Base-by-base conservation (phyloP, 2,888 invertebrate species). In the Ypsolopha scabrella region DNA sequence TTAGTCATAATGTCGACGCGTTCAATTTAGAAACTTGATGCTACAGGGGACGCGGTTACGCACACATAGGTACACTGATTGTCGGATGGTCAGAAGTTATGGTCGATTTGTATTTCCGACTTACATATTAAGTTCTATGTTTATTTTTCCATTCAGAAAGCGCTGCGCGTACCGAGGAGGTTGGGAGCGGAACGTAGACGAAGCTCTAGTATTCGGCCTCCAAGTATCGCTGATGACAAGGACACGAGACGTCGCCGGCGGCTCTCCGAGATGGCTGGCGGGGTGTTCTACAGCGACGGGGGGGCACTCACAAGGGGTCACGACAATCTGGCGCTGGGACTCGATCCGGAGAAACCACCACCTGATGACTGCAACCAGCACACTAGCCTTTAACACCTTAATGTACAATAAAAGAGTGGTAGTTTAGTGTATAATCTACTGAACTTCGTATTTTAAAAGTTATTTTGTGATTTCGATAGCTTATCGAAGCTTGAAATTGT, bases 191-290 rank as follows among this genome's bases (percentile, higher is more conserved):
- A 80, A 62, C 70, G 82, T 4, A 70, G 85, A 1, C 77, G 86
- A 54, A 83, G 81, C 60, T 83, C 83, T 33, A 83, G 85, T 60
- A 68, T 86, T 51, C 78, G 83, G 1, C 81, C 86, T 10, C 80
- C 83, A 34, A 69, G 77, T 59, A 54, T 80, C 44, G 60, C 72
- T 9, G 76, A 86, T 60, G 79, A 81, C 64, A 87, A 82, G 62
- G 87, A 87, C 64, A 78, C 77, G 52, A 68, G 82, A 24, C 74
- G 87, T 6, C 70, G 85, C 35, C 75, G 87, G 1, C 69, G 86
- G 7, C 74, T 87, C 13, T 87, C 87, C 7, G 83, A 86, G 57
- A 61, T 86, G 58, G 86, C 87, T 1, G 87, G 87, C 35, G 87
- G 87, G 6, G 80, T 85, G 41, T 87, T 86, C 71, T 87, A 87